Evolutionary conservation across 1,140 invertebrate species (phyloP), one percentile per base, ranked within the genome.

Genomic region (Luehdorfia chinensis): DNA sequence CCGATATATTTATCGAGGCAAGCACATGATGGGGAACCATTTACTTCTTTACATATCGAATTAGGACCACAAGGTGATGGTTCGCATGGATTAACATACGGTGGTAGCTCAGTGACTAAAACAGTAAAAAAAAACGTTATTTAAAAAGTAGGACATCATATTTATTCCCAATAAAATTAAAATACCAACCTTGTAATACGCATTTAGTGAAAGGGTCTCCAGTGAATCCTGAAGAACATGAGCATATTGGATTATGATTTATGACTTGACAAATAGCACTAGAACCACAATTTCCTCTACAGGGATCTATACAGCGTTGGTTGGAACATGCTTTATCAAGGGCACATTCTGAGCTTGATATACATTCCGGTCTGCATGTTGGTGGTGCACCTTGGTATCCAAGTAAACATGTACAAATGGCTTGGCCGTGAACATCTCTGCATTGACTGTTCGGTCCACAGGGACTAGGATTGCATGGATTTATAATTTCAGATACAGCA

Each of bases 61-160:
- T 95, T 95, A 1, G 91, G 88, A 18, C 94, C 94, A 74, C 94
- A 95, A 41, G 91, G 91, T 0, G 90, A 87, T 31, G 90, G 87
- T 59, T 90, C 88, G 66, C 94, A 95, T 8, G 91, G 90, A 53
- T 93, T 90, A 32, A 60, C 61, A 39, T 76, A 84, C 13, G 66
- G 84, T 78, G 32, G 79, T 31, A 61, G 61, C 36, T 57, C 46
- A 2, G 50, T 33, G 51, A 69, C 75, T 79, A 54, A 50, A 74
- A 75, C 6, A 59, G 27, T 56, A 37, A 14, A 52, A 19, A 18
- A 36, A 39, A 18, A 21, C 12, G 4, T 41, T 12, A 30, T n/a
- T 31, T 1, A 6, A 21, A 21, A n/a, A n/a, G n/a, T n/a, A n/a
- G n/a, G n/a, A n/a, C n/a, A n/a, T n/a, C n/a, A n/a, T n/a, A n/a